A percentile compares a stretch with the other conserved stretches of the same genome.
phyloP scores from a whole-genome alignment of 2,113 vertebrate species.

The Pollachius pollachius region DNA sequence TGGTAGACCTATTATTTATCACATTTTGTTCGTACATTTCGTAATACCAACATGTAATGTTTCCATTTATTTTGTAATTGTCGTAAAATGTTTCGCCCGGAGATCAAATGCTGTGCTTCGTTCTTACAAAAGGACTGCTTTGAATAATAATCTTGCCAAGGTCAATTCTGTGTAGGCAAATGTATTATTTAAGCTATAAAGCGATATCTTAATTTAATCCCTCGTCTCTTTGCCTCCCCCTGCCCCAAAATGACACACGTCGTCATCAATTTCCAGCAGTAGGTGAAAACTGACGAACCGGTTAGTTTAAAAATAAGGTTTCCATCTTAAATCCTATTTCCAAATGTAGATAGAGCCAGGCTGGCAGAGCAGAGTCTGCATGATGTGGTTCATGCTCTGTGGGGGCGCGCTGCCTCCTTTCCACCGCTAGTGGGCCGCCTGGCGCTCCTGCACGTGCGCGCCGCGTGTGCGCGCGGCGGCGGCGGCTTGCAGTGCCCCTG shows the following conservation, averaged over 20 bases:
- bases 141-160: constrained; percentile 51
- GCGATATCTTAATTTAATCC: not conserved
- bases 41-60: not conserved
- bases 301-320: constrained; percentile 38
- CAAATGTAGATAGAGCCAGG: constrained; percentile 34
- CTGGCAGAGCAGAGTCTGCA: constrained; percentile 25
- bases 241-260: constrained; percentile 20
- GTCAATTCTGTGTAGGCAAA: constrained; percentile 41
- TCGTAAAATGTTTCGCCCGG: not conserved
- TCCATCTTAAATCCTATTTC: constrained; percentile 62
- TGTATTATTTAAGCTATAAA: too few species aligned
- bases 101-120: constrained; percentile 24
- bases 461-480: constrained; percentile 12
- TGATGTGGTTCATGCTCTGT: constrained; percentile 59
- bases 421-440: constrained; percentile 49
- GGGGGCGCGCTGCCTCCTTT: constrained; percentile 14
- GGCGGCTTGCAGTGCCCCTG: constrained; percentile 47
- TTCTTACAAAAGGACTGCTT: constrained; percentile 37
- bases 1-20: not conserved
- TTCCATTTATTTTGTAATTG: not conserved
- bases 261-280: constrained; percentile 32
- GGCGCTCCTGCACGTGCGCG: too few species aligned
- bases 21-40: not conserved
- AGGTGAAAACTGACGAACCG: constrained; percentile 12
- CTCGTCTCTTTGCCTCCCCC: not conserved